Evolutionary conservation across 2,888 invertebrate species (phyloP).

Genomic region (Lottia scabra): DNA sequence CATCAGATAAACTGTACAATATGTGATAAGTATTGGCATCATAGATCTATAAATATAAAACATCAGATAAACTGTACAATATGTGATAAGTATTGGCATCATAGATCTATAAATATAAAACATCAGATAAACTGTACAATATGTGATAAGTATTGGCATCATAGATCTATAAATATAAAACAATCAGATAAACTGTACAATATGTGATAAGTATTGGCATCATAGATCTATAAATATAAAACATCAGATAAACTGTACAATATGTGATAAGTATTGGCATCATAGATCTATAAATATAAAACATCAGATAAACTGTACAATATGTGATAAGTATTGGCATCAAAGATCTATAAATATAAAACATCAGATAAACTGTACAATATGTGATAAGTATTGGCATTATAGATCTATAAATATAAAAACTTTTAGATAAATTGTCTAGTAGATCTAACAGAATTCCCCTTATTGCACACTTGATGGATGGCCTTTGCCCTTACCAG

Average conservation of each 20-base stretch:
- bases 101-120: slow-evolving; percentile 49
- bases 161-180: slow-evolving; percentile 49
- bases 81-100: slow-evolving; percentile 48
- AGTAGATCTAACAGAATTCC: slow-evolving; percentile 30
- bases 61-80: slow-evolving; percentile 39
- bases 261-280: slow-evolving; percentile 45
- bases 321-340: slow-evolving; percentile 46
- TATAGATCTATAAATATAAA: slow-evolving; percentile 52
- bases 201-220: slow-evolving; percentile 47
- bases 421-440: slow-evolving; percentile 54
- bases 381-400: slow-evolving; percentile 46
- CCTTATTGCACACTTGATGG: no score
- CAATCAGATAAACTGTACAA: slow-evolving; percentile 57
- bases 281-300: slow-evolving; percentile 49
- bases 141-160: slow-evolving; percentile 48
- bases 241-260: slow-evolving; percentile 57
- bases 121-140: slow-evolving; percentile 56
- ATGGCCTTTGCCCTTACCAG: no score
- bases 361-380: slow-evolving; percentile 56
- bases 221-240: slow-evolving; percentile 51
- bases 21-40: slow-evolving; percentile 48
- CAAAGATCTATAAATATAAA: slow-evolving; percentile 51
- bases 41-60: slow-evolving; percentile 47
- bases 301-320: slow-evolving; percentile 39
- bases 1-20: slow-evolving; percentile 57